A percentile compares a stretch with the other conserved stretches of the same genome.
Conservation (phyloP, 2,888 invertebrate species). For the Ypsolopha sequella region DNA sequence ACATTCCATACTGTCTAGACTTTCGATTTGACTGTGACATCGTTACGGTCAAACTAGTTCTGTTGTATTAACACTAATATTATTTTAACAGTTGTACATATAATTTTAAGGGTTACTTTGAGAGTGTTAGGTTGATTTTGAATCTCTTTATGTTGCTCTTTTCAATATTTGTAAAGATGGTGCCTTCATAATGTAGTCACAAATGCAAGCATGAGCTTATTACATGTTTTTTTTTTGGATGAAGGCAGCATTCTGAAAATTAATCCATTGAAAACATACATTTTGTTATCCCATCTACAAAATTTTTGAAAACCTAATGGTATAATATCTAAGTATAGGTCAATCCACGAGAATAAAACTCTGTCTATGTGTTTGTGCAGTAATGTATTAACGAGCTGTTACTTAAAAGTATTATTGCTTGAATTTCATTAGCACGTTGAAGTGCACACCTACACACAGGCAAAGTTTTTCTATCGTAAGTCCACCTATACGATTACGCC, state of each 20-base stretch:
- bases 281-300: too few relatives aligned
- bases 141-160: constrained; percentile 52
- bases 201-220: not conserved
- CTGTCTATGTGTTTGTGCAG: too few relatives aligned
- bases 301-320: too few relatives aligned
- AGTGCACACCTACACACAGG: too few relatives aligned
- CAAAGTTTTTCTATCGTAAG: too few relatives aligned
- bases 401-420: too few relatives aligned
- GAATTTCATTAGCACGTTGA: too few relatives aligned
- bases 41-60: constrained; percentile 21
- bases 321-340: too few relatives aligned
- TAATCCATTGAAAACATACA: too few relatives aligned
- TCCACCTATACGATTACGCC: not conserved
- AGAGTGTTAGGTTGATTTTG: constrained; percentile 58
- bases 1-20: constrained; percentile 45
- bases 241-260: too few relatives aligned
- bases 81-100: constrained; percentile 65
- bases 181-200: constrained; percentile 1
- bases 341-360: too few relatives aligned
- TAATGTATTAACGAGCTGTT: too few relatives aligned
- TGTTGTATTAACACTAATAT: constrained; percentile 42
- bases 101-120: constrained; percentile 64
- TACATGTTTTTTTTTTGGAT: not conserved
- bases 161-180: constrained; percentile 20
- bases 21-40: constrained; percentile 37